Conservation (phyloP, 2,888 invertebrate species). For the Dryobota labecula region DNA sequence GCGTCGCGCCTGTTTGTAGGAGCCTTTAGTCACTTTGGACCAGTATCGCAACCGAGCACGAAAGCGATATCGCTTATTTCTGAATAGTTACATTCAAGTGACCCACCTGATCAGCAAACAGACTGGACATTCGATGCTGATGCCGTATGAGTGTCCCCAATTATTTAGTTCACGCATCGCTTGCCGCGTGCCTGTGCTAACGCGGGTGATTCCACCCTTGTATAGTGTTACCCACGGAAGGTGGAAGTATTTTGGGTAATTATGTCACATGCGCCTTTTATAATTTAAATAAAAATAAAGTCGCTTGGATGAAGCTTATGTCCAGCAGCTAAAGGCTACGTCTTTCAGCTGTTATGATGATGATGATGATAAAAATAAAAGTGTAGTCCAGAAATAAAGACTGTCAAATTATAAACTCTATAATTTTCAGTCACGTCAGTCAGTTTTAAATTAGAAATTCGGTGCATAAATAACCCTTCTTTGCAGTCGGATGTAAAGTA, state of each 20-base stretch:
- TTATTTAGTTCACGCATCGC: conserved; percentile 69
- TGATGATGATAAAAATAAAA: background rate
- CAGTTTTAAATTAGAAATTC: background rate
- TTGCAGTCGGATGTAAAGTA: background rate
- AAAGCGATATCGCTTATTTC: too few relatives aligned
- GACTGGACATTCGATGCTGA: conserved; percentile 65
- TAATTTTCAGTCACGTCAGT: background rate
- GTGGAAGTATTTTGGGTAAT: background rate
- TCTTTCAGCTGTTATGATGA: background rate
- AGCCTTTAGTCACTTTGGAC: too few relatives aligned
- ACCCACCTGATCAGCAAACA: conserved; percentile 28
- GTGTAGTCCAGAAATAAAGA: background rate
- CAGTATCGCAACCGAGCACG: too few relatives aligned
- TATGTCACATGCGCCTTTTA: background rate
- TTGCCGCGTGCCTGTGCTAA: conserved; percentile 63
- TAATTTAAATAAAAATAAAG: background rate
- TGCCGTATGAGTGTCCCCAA: conserved; percentile 69
- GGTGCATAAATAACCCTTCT: background rate
- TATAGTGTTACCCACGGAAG: conserved; percentile 21
- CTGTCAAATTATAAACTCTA: background rate
- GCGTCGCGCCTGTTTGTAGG: too few relatives aligned
- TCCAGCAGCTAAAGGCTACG: background rate
- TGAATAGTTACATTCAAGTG: conserved; percentile 20
- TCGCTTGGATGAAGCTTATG: background rate
- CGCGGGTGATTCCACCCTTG: conserved; percentile 27